Evolutionary conservation across 2,797 vertebrate genomes (phyloP), one percentile per base, ranked within the genome.

Genomic region (Scyliorhinus canicula): DNA sequence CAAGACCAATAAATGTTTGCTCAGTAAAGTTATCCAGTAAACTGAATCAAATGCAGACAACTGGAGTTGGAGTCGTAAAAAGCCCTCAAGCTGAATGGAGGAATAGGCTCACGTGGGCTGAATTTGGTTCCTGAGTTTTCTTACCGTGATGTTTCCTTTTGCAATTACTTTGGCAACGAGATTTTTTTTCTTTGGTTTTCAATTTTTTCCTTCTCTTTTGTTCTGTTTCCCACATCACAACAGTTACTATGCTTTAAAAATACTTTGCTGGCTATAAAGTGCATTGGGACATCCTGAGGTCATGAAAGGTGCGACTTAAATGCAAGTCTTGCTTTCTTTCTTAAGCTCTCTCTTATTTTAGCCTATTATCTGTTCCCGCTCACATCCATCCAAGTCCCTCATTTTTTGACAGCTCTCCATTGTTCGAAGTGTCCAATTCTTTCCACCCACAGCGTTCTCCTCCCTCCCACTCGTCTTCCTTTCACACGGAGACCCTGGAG

Each of bases 391-490:
- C 44, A 44, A 9, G 40, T 47, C 79, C 21, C 40, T 3, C 19
- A 4, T 47, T 82, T 79, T 82, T 47, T 82, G 77, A 24, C 19
- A 82, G 9, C 71, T 82, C 3, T 24, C 77, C 40, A 82, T 44
- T 6, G 40, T 24, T 82, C 4, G 6, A 47, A 47, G 40, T 82
- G 16, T 44, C 79, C 79, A 82, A 44, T 44, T 82, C 79, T 82
- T 82, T 47, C 79, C 40, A 24, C 79, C 40, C 40, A 82, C 79
- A 82, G 6, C 79, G 24, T 82, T 82, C 79, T 82, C 40, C 47
- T 82, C 16, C 79, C 79, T 82, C 79, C 79, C 77, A 82, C 40
- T 82, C 77, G 44, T 47, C 77, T 82, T 82, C 77, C 77, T 82
- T 47, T 47, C 40, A 44, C 40, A 82, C 21, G 4, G 19, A 82